phyloP scores from a whole-genome alignment of 2,113 vertebrate genomes.

The Antigone vipio region DNA sequence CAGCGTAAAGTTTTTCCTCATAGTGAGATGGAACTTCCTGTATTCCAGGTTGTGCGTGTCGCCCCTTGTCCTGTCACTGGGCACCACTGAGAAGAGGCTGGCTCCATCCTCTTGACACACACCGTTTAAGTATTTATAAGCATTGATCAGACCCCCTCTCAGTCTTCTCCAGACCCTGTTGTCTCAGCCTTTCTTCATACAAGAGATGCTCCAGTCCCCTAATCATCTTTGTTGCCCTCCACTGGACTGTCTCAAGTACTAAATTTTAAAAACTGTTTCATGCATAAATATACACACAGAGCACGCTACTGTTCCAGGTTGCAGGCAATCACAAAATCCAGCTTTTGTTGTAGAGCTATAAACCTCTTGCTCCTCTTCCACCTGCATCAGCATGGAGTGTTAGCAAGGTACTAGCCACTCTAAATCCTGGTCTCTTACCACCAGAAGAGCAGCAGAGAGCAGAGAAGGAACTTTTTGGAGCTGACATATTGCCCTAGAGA shows the following conservation, averaged over 20 bases:
- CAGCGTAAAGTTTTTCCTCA: too few relatives aligned
- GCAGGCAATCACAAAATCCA: background rate
- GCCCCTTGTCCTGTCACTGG: too few relatives aligned
- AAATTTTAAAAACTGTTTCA: background rate
- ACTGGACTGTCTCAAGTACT: background rate
- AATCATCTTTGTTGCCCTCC: background rate
- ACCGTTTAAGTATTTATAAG: background rate
- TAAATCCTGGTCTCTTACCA: background rate
- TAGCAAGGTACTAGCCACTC: background rate
- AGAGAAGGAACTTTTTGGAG: background rate
- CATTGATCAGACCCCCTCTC: background rate
- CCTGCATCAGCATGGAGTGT: fast-evolving
- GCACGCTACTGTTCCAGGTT: background rate
- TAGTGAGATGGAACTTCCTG: too few relatives aligned
- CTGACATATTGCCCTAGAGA: background rate
- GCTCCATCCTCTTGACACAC: too few relatives aligned
- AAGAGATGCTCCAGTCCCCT: background rate
- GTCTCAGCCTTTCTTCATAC: background rate
- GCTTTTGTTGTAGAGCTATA: background rate
- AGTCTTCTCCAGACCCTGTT: background rate
- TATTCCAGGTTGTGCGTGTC: too few relatives aligned
- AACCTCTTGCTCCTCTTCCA: background rate
- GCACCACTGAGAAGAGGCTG: too few relatives aligned
- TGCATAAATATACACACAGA: fast-evolving
- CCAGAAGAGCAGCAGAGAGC: background rate